Evolutionary conservation across 2,888 invertebrate species (phyloP).

Genomic region (Acanthosoma haemorrhoidale): DNA sequence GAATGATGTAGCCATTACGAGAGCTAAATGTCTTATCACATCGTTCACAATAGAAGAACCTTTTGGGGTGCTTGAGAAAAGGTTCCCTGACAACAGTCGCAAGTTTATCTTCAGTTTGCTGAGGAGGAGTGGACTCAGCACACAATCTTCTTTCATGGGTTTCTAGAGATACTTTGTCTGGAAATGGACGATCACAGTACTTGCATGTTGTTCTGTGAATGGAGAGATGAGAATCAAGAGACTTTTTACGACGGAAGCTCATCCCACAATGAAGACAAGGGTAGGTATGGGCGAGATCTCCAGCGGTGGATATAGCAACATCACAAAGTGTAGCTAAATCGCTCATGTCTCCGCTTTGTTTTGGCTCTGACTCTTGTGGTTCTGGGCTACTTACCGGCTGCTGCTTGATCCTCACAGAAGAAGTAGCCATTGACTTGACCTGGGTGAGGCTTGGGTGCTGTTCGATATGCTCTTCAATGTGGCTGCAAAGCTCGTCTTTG

Average conservation of each 20-base stretch:
- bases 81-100: background rate
- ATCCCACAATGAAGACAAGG: conserved; percentile 39
- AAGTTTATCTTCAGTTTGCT: background rate
- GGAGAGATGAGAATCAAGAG: conserved; percentile 36
- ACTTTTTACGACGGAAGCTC: conserved; percentile 37
- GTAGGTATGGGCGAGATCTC: conserved; percentile 34
- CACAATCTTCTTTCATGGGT: conserved; percentile 35
- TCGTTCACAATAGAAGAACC: conserved; percentile 38
- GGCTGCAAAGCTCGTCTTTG: conserved; percentile 38
- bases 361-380: conserved; percentile 30
- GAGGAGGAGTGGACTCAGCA: conserved; percentile 10
- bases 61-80: conserved; percentile 32
- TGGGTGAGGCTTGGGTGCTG: conserved; percentile 36
- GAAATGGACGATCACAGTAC: conserved; percentile 35
- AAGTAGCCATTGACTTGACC: conserved; percentile 36
- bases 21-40: conserved; percentile 40
- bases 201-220: conserved; percentile 36
- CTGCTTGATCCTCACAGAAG: conserved; percentile 32
- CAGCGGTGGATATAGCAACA: conserved; percentile 40
- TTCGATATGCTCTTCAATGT: conserved; percentile 39
- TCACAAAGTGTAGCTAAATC: conserved; percentile 40
- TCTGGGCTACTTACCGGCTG: conserved; percentile 15
- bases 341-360: conserved; percentile 36
- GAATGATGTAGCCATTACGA: conserved; percentile 45
- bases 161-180: conserved; percentile 35